A percentile compares a stretch with the other conserved stretches of the same genome.
phyloP scores from a whole-genome alignment of 2,113 vertebrate genomes.

The Brienomyrus longianalis region DNA sequence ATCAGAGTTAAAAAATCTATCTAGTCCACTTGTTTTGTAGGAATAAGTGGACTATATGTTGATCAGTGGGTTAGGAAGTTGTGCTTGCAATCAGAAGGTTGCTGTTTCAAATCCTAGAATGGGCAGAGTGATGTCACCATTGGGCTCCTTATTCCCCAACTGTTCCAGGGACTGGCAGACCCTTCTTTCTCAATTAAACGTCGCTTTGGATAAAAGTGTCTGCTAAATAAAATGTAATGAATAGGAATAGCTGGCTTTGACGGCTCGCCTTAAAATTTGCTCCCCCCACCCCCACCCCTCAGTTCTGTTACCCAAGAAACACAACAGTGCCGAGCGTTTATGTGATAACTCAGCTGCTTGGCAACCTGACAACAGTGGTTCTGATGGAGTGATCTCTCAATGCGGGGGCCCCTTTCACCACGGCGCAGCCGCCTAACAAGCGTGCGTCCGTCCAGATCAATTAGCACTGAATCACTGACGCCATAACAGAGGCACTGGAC shows the following conservation, averaged over 20 bases:
- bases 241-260: neutral
- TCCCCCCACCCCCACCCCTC: neutral
- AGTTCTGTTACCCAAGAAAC: conserved; percentile 33
- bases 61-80: too few species aligned
- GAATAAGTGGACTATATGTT: neutral
- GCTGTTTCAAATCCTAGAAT: too few species aligned
- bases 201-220: neutral
- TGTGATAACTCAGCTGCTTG: conserved; percentile 13
- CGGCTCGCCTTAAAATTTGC: neutral
- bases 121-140: neutral
- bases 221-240: neutral
- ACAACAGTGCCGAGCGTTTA: conserved; percentile 29
- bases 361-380: conserved; percentile 9
- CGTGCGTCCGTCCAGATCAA: conserved; percentile 20
- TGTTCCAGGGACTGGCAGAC: neutral
- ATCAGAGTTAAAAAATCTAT: neutral
- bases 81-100: too few species aligned
- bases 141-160: neutral
- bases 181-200: neutral
- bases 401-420: conserved; percentile 14
- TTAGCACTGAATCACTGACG: conserved; percentile 35
- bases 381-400: conserved; percentile 12
- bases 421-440: conserved; percentile 19
- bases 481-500: conserved; percentile 11
- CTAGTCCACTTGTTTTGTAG: neutral